Evolutionary conservation across 2,113 vertebrate genomes (phyloP).

Genomic region (Steatornis caripensis): DNA sequence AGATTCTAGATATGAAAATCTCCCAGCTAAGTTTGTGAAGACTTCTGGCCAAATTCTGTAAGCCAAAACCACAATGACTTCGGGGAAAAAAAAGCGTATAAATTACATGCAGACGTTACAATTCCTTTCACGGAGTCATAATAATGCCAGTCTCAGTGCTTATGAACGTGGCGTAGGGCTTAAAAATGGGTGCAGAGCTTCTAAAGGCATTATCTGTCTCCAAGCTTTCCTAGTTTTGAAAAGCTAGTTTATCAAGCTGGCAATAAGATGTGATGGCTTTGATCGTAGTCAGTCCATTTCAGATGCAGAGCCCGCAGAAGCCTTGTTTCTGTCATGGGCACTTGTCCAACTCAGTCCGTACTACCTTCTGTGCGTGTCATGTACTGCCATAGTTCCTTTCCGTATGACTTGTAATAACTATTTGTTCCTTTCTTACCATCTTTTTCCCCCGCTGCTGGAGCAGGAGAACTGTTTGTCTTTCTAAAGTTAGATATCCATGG

Average conservation of each 20-base stretch:
- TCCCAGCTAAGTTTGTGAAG: not conserved
- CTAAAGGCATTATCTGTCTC: not conserved
- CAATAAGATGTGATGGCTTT: not conserved
- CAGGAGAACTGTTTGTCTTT: conserved; percentile 10
- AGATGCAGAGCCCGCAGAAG: not conserved
- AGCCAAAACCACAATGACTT: not conserved
- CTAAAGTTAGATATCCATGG: conserved; percentile 33
- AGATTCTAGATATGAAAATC: not conserved
- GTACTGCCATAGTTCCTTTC: not conserved
- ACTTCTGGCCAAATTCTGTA: not conserved
- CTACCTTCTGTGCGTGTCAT: accelerated
- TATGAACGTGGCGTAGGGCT: not conserved
- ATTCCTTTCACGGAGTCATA: not conserved
- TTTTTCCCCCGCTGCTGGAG: not conserved
- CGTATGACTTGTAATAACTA: not conserved
- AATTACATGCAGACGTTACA: not conserved
- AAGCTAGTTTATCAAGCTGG: not conserved
- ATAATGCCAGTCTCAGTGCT: not conserved
- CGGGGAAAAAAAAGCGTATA: not conserved
- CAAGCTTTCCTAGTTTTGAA: not conserved
- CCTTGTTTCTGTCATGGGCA: not conserved
- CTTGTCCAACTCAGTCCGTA: not conserved
- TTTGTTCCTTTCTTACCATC: conserved; percentile 23
- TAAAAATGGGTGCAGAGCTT: not conserved
- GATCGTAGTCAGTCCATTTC: not conserved